Conservation (phyloP, 2,113 vertebrate species). For the Sander vitreus region DNA sequence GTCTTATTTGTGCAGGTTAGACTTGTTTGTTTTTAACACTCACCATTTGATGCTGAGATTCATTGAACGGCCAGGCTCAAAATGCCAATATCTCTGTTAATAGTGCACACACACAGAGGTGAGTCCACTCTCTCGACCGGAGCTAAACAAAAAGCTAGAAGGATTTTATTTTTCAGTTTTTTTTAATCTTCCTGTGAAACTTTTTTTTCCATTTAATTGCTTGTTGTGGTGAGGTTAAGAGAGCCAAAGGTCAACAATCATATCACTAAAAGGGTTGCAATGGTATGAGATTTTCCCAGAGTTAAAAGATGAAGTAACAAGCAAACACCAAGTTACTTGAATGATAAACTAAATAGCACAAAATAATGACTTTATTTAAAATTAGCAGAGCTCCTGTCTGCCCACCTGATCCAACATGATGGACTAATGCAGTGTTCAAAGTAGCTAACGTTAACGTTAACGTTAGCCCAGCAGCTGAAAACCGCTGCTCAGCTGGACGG, state of each 20-base stretch:
- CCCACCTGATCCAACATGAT: too few relatives aligned
- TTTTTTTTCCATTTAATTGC: constrained; percentile 21
- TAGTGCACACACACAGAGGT: constrained; percentile 43
- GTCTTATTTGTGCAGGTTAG: constrained; percentile 54
- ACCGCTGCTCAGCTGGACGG: too few relatives aligned
- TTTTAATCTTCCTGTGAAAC: constrained; percentile 31
- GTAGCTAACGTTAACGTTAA: too few relatives aligned
- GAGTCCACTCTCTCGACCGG: constrained; percentile 39
- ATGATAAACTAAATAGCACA: too few relatives aligned
- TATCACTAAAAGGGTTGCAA: neutral
- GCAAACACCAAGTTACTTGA: too few relatives aligned
- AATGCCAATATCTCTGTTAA: constrained; percentile 66
- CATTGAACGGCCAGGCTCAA: constrained; percentile 52
- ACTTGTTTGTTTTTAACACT: constrained; percentile 64
- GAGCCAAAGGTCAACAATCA: constrained; percentile 40
- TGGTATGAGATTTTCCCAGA: too few relatives aligned
- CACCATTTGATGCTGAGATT: constrained; percentile 59
- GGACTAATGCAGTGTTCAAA: too few relatives aligned
- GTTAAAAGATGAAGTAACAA: too few relatives aligned
- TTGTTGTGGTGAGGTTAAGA: constrained; percentile 17
- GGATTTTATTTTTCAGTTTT: constrained; percentile 25
- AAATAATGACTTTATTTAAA: too few relatives aligned
- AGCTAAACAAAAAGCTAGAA: constrained; percentile 37
- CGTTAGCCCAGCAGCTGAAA: too few relatives aligned
- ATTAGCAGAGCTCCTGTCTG: too few relatives aligned